phyloP scores from a whole-genome alignment of 2,888 invertebrate genomes.

The Eumacrocentrus americanus region DNA sequence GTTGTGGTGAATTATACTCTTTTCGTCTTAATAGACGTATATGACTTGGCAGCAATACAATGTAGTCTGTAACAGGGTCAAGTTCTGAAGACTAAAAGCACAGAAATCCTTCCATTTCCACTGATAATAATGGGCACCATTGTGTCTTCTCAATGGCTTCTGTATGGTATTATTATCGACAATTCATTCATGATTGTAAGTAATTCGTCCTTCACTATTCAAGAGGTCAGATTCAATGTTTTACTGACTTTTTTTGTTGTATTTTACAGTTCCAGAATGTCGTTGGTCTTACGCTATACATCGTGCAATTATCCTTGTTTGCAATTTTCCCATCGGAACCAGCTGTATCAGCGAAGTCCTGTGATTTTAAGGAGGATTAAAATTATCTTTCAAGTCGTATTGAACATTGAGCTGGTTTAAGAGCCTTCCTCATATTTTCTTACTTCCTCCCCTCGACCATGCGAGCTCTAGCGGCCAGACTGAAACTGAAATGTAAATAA shows the following conservation, averaged over 20 bases:
- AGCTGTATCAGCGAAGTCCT: neutral
- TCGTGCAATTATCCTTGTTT: slow-evolving; percentile 72
- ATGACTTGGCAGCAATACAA: too few relatives aligned
- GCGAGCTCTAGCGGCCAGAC: too few relatives aligned
- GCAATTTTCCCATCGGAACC: slow-evolving; percentile 68
- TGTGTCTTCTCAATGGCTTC: slow-evolving; percentile 79
- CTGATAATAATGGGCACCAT: slow-evolving; percentile 82
- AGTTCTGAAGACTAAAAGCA: slow-evolving; percentile 81
- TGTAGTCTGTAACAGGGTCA: slow-evolving; percentile 69
- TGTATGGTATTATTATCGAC: slow-evolving; percentile 79
- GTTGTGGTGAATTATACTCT: too few relatives aligned
- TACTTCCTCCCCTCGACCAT: too few relatives aligned
- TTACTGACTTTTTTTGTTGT: slow-evolving; percentile 34
- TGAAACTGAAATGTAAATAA: too few relatives aligned
- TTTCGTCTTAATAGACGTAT: too few relatives aligned
- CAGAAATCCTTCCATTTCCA: slow-evolving; percentile 86
- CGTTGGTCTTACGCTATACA: slow-evolving; percentile 68
- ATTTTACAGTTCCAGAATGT: slow-evolving; percentile 74
- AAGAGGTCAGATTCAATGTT: neutral
- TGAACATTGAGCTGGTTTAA: neutral
- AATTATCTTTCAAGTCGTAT: neutral
- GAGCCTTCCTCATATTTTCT: neutral
- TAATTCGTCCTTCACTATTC: slow-evolving; percentile 43
- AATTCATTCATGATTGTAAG: slow-evolving; percentile 80
- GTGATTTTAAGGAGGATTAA: neutral